A percentile compares a stretch with the other conserved stretches of the same genome.
phyloP scores from a whole-genome alignment of 2,888 invertebrate species.

The Drosophila emarginata region DNA sequence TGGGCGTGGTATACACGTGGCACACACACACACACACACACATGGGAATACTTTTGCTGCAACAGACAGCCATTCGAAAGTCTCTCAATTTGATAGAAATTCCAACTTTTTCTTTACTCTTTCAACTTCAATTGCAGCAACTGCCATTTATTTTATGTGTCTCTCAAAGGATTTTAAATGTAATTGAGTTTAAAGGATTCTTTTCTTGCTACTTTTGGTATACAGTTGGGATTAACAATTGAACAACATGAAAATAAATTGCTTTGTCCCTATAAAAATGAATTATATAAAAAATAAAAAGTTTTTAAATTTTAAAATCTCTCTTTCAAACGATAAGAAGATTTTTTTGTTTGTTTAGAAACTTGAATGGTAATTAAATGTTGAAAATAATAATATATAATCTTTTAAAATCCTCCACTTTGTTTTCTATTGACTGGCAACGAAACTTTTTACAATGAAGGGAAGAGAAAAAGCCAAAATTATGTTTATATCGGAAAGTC shows the following conservation, averaged over 20 bases:
- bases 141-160: not conserved
- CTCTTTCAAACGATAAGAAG: too few relatives aligned
- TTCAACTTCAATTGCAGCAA: not conserved
- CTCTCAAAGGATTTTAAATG: not conserved
- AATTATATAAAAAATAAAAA: too few relatives aligned
- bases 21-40: constrained; percentile 4
- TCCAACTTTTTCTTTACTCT: not conserved
- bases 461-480: not conserved
- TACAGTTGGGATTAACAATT: too few relatives aligned
- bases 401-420: not conserved
- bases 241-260: too few relatives aligned
- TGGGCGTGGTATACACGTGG: not conserved
- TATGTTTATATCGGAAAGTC: not conserved
- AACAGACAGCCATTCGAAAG: not conserved
- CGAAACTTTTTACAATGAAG: not conserved
- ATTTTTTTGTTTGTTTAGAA: too few relatives aligned
- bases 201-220: too few relatives aligned
- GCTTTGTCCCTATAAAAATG: too few relatives aligned
- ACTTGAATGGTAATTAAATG: too few relatives aligned
- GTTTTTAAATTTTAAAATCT: too few relatives aligned
- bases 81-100: not conserved
- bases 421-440: not conserved
- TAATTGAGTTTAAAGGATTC: not conserved
- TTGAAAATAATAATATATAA: too few relatives aligned
- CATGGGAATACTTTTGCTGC: not conserved